These are phyloP conservation scores for Ceyx margarethae DNA, from an alignment of 2,113 vertebrate genomes.

Conservation along the genomic window DNA sequence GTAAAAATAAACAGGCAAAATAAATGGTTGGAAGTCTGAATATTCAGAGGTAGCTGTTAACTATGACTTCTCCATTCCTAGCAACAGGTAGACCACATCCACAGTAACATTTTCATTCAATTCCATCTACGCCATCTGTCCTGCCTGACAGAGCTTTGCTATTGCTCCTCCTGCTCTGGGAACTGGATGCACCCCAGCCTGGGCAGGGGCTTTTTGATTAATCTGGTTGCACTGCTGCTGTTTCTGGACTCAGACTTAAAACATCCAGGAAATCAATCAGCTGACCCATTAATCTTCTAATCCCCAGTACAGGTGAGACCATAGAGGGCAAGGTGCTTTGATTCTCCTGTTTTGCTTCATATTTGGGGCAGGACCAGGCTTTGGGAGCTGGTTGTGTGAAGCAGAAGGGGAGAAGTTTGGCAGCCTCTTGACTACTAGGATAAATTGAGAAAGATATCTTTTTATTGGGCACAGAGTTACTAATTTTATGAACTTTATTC, in stretches of 20 bases:
- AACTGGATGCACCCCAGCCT: not conserved
- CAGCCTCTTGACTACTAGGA: not conserved
- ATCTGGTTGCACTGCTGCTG: not conserved
- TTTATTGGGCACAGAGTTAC: not conserved
- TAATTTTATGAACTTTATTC: not conserved
- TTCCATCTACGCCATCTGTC: not conserved
- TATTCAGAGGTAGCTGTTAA: not conserved
- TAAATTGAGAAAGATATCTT: not conserved
- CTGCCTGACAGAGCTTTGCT: accelerated
- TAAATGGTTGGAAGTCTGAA: not conserved
- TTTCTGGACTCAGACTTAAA: not conserved
- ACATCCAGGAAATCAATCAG: not conserved
- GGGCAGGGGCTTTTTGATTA: not conserved
- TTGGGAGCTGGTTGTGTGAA: not conserved
- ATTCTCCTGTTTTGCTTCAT: not conserved
- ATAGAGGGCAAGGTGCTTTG: accelerated
- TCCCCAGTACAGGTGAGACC: not conserved
- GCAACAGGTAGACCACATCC: not conserved
- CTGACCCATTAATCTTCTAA: not conserved
- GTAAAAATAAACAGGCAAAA: not conserved
- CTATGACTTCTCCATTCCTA: not conserved
- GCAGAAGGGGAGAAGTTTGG: not conserved
- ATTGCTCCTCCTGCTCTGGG: not conserved
- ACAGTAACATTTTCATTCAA: not conserved
- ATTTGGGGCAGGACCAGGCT: accelerated